These are phyloP conservation scores for Oryctes rhinoceros DNA, from an alignment of 1,140 invertebrate genomes.

Conservation along the genomic window DNA sequence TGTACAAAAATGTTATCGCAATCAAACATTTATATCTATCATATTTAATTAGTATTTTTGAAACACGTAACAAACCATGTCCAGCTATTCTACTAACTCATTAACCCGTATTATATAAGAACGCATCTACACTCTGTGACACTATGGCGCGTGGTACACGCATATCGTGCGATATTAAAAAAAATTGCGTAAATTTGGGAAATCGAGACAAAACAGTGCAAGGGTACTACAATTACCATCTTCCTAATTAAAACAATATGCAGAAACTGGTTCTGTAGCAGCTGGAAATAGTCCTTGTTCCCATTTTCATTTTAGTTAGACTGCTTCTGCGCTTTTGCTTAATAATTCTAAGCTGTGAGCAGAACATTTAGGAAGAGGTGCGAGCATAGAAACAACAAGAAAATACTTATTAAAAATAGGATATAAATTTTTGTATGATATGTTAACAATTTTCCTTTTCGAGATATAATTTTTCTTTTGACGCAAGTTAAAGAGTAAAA, in stretches of 20 bases:
- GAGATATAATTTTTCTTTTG: neutral
- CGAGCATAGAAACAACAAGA: neutral
- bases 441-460: neutral
- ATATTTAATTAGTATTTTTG: conserved; percentile 1
- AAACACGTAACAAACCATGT: neutral
- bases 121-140: neutral
- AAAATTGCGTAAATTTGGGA: neutral
- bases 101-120: neutral
- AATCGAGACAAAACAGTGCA: no score
- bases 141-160: neutral
- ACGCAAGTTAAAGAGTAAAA: neutral
- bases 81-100: neutral
- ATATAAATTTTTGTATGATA: neutral
- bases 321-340: no score
- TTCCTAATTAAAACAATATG: conserved; percentile 6
- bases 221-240: neutral
- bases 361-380: conserved; percentile 1
- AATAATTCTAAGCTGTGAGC: conserved; percentile 1
- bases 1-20: neutral
- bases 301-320: no score
- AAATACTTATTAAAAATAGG: neutral
- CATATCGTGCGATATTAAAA: neutral
- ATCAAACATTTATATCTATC: conserved; percentile 5
- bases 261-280: neutral
- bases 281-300: neutral